A percentile compares a stretch with the other conserved stretches of the same genome.
These are phyloP conservation scores for Aphidius colemani DNA, from an alignment of 2,888 invertebrate genomes.

Conservation along the genomic window DNA sequence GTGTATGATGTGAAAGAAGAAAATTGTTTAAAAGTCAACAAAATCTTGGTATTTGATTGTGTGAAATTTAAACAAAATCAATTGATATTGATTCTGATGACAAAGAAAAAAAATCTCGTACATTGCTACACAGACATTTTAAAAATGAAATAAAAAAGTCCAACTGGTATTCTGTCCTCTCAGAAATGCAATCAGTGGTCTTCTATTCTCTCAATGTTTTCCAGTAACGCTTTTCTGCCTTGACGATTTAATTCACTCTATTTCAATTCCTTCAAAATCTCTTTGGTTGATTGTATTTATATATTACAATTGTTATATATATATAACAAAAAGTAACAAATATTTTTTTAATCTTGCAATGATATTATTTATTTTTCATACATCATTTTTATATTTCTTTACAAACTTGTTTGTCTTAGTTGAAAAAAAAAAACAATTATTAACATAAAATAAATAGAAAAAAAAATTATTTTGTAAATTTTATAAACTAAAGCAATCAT, in stretches of 20 bases:
- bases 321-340: not conserved
- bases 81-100: conserved; percentile 16
- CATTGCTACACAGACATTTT: not conserved
- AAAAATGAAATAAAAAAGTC: not conserved
- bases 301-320: not conserved
- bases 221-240: conserved; percentile 21
- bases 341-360: not conserved
- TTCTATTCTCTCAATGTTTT: conserved; percentile 5
- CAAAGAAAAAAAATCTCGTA: not conserved
- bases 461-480: not conserved
- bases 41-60: not conserved
- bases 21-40: not conserved
- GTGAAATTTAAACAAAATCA: not conserved
- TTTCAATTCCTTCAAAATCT: not conserved
- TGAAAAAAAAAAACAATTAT: too few species aligned
- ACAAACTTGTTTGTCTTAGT: too few species aligned
- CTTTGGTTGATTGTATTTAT: not conserved
- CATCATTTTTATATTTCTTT: not conserved
- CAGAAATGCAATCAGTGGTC: conserved; percentile 23
- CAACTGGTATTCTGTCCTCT: conserved; percentile 4
- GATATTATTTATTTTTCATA: not conserved
- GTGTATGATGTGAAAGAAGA: not conserved
- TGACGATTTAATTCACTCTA: conserved; percentile 22
- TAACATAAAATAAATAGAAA: too few species aligned
- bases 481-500: conserved; percentile 9